A percentile compares a stretch with the other conserved stretches of the same genome.
These are phyloP conservation scores for Pituophis catenifer DNA, from an alignment of 2,113 vertebrate genomes.

Conservation along the genomic window DNA sequence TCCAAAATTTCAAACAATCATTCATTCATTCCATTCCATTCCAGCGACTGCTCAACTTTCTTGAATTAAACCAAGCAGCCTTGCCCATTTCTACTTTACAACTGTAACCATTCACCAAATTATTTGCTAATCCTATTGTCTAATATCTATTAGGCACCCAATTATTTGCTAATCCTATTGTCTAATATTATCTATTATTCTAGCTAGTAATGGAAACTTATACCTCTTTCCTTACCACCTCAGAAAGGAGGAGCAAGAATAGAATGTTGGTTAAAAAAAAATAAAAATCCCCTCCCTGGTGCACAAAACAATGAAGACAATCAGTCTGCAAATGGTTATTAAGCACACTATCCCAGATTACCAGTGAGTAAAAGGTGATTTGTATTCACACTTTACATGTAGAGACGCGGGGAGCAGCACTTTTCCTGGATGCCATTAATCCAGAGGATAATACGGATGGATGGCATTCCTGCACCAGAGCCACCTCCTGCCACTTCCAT, in stretches of 20 bases:
- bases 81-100: neutral
- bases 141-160: neutral
- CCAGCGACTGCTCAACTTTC: neutral
- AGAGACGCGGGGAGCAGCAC: neutral
- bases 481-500: neutral
- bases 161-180: neutral
- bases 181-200: neutral
- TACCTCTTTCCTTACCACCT: neutral
- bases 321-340: neutral
- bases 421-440: neutral
- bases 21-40: neutral
- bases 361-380: neutral
- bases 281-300: neutral
- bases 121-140: neutral
- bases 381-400: too few species aligned
- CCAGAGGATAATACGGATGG: neutral
- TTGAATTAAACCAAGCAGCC: neutral
- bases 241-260: neutral
- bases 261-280: neutral
- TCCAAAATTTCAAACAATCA: neutral
- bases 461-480: slow-evolving; percentile 11
- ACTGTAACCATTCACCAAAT: neutral
- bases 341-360: neutral
- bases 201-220: neutral
- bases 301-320: neutral